phyloP scores from a whole-genome alignment of 2,113 vertebrate genomes.

The Rallus limicola region DNA sequence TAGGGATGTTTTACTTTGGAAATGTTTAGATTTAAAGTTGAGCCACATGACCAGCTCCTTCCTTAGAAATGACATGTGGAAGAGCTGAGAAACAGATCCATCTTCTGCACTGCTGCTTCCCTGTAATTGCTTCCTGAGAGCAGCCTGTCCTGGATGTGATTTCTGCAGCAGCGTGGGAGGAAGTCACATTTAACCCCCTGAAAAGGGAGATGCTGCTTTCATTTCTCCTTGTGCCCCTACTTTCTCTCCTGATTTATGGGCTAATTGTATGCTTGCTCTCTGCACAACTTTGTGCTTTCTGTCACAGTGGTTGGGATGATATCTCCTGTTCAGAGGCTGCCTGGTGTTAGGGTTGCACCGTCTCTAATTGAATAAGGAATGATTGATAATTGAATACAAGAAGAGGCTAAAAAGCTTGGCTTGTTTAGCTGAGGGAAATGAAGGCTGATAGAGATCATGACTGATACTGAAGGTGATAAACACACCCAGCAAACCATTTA shows the following conservation, averaged over 20 bases:
- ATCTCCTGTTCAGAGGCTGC: background rate
- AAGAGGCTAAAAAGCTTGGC: conserved; percentile 38
- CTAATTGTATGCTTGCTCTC: background rate
- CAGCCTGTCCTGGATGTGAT: conserved; percentile 39
- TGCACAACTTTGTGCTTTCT: background rate
- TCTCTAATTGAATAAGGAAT: conserved; percentile 34
- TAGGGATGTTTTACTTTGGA: background rate
- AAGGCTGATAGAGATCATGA: conserved; percentile 20
- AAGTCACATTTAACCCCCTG: conserved; percentile 39
- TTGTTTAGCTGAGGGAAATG: conserved; percentile 9
- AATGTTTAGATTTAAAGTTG: background rate
- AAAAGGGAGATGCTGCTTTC: conserved; percentile 32
- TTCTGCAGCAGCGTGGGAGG: conserved; percentile 9
- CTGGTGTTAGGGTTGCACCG: background rate
- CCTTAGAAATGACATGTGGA: conserved; percentile 26
- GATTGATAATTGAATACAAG: conserved; percentile 57
- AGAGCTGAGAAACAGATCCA: conserved; percentile 51
- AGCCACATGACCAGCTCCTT: background rate
- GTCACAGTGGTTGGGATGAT: background rate
- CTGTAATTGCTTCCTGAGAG: conserved; percentile 66
- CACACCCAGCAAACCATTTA: conserved; percentile 1
- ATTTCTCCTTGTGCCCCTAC: background rate
- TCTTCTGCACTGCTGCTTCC: conserved; percentile 67
- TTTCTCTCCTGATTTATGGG: conserved; percentile 31
- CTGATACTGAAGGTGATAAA: conserved; percentile 18